Percentiles rank a stretch among this genome's conserved stretches.
Conservation (phyloP, 1,140 invertebrate species). For the Rhopalosiphum maidis region DNA sequence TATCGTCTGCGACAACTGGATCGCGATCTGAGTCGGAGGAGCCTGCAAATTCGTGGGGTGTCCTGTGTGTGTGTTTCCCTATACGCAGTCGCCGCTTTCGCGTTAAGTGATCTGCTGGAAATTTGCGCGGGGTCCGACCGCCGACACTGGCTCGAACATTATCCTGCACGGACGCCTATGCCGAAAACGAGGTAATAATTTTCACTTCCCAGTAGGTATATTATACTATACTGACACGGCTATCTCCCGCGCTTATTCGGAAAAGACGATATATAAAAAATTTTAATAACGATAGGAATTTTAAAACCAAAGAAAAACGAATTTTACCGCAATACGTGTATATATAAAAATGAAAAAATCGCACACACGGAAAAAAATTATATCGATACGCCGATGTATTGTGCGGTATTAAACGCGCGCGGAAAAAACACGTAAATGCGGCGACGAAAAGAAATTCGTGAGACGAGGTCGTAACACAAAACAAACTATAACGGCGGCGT, state of each 20-base stretch:
- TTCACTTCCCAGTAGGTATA: not conserved
- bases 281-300: not conserved
- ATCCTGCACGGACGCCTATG: not conserved
- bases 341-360: not conserved
- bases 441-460: not conserved
- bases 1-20: not conserved
- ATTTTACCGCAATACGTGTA: not conserved
- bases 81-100: not conserved
- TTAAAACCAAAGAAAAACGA: not conserved
- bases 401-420: not conserved
- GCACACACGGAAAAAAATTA: not conserved
- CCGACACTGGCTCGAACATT: slow-evolving; percentile 39
- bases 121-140: slow-evolving; percentile 25
- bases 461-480: not conserved
- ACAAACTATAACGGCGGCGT: not conserved
- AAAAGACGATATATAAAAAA: not conserved
- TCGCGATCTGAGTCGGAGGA: not conserved
- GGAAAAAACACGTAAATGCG: not conserved
- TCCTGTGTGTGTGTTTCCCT: no score
- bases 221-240: not conserved
- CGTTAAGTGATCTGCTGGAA: slow-evolving; percentile 50
- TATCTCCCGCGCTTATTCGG: not conserved
- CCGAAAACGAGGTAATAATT: not conserved
- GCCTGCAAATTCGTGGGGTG: not conserved
- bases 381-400: not conserved